Evolutionary conservation across 2,888 invertebrate species (phyloP), one percentile per base, ranked within the genome.

Genomic region (Cryptops parisi): DNA sequence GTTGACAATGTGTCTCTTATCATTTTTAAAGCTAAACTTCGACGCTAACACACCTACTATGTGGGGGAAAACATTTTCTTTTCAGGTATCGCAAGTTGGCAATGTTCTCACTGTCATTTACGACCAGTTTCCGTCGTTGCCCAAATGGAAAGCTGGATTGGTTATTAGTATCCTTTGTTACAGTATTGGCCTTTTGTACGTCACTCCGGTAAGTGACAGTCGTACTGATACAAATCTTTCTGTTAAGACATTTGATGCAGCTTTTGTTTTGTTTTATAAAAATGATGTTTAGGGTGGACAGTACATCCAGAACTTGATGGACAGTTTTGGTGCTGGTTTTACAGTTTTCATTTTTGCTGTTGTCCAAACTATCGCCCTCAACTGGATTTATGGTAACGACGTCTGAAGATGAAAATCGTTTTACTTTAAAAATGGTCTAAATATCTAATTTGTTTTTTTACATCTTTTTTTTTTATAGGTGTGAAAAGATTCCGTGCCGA

Each of bases 291-390:
- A 78, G 78, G 78, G 78, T 33, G 79, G 79, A 1, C 76, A 77
- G 64, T 77, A 74, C 63, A 73, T 78, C 47, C 61, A 78, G 47
- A 75, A 74, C 27, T 62, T 79, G 19, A 74, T 78, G 1, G 78
- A 79, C 62, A 73, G 74, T 61, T 79, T 74, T 61, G 78, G 77
- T n/a, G 78, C 77, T 3, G 76, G 76, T 1, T 76, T 78, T 62
- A 71, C 78, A 27, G 73, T 78, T 46, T 77, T 76, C 60, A 65
- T 76, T 22, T 67, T 78, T 59, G 76, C 75, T 4, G 74, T 76
- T 43, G 64, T 76, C 38, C 78, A 80, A 66, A 70, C 76, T 12
- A 62, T 70, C 2, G 74, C 72, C 21, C 68, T 79, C 9, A 67
- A 71, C 24, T 79, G 77, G 76, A 67, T 78, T 48, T 80, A 80